These are phyloP conservation scores for Drosophila kambysellisi DNA, from an alignment of 2,888 invertebrate genomes.

Conservation along the genomic window DNA sequence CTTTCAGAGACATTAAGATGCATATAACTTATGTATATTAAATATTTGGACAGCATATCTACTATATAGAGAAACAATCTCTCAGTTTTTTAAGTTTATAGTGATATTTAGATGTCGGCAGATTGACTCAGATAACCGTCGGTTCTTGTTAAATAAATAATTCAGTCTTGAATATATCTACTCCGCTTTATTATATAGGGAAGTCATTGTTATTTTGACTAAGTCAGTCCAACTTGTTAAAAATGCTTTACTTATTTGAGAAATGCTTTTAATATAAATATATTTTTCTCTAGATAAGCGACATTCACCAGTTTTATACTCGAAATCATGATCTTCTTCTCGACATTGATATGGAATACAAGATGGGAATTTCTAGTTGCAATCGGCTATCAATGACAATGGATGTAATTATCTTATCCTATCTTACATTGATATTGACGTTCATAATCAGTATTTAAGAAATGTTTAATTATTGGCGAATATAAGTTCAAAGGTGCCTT, in stretches of 20 bases:
- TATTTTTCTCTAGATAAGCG: conserved; percentile 87
- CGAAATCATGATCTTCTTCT: conserved; percentile 86
- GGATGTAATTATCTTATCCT: conserved; percentile 32
- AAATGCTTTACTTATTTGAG: not conserved
- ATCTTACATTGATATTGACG: conserved; percentile 35
- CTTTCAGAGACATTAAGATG: not conserved
- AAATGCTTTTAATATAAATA: not conserved
- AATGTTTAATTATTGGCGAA: conserved; percentile 41
- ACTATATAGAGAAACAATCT: not conserved
- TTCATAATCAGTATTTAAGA: conserved; percentile 56
- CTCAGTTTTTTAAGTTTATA: not conserved
- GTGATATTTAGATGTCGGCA: not conserved
- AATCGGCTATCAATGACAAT: conserved; percentile 35
- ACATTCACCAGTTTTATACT: conserved; percentile 91
- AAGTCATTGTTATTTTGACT: not conserved
- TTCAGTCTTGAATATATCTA: too few species aligned
- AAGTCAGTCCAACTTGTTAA: not conserved
- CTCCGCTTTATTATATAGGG: too few species aligned
- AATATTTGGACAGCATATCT: not conserved
- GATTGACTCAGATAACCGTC: not conserved
- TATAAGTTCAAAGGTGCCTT: conserved; percentile 74
- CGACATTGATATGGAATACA: conserved; percentile 85
- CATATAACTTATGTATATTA: not conserved
- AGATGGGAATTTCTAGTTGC: conserved; percentile 83
- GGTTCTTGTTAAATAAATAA: not conserved